Percentiles rank a stretch among this genome's conserved stretches.
Evolutionary conservation across 2,113 vertebrate species (phyloP).

Genomic region (Callocephalon fimbriatum): DNA sequence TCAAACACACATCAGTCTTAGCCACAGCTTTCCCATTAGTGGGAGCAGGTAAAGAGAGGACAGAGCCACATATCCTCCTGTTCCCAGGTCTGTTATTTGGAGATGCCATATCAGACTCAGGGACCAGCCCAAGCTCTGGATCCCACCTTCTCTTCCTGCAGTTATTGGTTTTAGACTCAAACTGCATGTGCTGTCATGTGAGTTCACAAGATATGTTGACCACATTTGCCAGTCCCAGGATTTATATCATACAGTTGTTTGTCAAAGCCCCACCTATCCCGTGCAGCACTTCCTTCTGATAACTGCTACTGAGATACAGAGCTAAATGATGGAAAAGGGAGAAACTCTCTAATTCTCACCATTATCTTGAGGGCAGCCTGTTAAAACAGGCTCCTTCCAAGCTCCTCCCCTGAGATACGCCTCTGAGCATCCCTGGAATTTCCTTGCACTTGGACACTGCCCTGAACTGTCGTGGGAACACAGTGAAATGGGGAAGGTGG

Average conservation of each 20-base stretch:
- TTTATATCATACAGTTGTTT: neutral
- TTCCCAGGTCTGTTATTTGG: neutral
- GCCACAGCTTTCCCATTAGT: neutral
- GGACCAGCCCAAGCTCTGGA: neutral
- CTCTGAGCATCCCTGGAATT: constrained; percentile 25
- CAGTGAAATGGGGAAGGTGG: neutral
- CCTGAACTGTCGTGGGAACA: neutral
- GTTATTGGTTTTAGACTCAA: neutral
- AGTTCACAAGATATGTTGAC: neutral
- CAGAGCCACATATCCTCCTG: neutral
- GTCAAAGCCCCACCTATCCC: constrained; percentile 46
- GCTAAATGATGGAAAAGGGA: neutral
- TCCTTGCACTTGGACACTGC: constrained; percentile 3
- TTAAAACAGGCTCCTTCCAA: constrained; percentile 47
- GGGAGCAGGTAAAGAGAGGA: neutral
- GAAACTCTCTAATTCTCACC: neutral
- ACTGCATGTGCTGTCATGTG: neutral
- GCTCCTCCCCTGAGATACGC: neutral
- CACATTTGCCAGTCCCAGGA: neutral
- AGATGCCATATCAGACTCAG: neutral
- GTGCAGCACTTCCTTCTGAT: constrained; percentile 42
- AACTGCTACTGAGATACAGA: neutral
- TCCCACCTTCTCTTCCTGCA: neutral
- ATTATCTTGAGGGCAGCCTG: constrained; percentile 38
- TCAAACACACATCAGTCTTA: neutral